Conservation (phyloP, 2,113 vertebrate genomes). For the Sphyrna mokarran region DNA sequence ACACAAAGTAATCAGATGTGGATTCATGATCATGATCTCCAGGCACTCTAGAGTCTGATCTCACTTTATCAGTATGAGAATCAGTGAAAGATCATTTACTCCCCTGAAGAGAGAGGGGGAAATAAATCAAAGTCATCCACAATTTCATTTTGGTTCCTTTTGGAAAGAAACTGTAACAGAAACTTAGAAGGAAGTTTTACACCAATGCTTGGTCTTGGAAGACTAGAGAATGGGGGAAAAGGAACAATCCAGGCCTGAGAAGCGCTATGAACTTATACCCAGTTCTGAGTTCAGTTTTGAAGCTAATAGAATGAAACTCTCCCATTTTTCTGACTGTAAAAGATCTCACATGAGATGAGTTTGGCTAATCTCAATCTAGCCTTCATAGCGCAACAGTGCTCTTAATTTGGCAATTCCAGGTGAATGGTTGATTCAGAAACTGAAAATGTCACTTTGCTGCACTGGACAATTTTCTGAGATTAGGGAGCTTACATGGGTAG, state of each 20-base stretch:
- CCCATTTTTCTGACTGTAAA: not conserved
- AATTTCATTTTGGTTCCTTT: not conserved
- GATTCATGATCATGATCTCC: not conserved
- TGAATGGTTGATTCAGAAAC: not conserved
- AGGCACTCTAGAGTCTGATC: not conserved
- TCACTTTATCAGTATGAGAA: not conserved
- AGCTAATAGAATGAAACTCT: not conserved
- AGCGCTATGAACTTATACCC: not conserved
- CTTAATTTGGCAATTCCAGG: not conserved
- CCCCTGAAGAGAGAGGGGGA: not conserved
- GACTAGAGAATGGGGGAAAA: not conserved
- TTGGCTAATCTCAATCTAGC: not conserved
- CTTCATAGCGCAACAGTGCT: not conserved
- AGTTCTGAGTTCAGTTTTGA: not conserved
- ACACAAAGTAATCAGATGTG: not conserved
- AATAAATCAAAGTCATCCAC: not conserved
- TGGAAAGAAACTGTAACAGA: not conserved
- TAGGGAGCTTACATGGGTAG: not conserved
- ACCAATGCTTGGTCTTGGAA: not conserved
- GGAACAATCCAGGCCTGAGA: not conserved
- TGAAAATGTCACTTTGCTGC: not conserved
- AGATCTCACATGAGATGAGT: not conserved
- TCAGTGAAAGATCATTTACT: not conserved
- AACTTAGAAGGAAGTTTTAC: not conserved
- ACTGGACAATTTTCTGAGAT: not conserved